Conservation (phyloP, 2,797 vertebrate species). For the Aselliscus stoliczkanus region DNA sequence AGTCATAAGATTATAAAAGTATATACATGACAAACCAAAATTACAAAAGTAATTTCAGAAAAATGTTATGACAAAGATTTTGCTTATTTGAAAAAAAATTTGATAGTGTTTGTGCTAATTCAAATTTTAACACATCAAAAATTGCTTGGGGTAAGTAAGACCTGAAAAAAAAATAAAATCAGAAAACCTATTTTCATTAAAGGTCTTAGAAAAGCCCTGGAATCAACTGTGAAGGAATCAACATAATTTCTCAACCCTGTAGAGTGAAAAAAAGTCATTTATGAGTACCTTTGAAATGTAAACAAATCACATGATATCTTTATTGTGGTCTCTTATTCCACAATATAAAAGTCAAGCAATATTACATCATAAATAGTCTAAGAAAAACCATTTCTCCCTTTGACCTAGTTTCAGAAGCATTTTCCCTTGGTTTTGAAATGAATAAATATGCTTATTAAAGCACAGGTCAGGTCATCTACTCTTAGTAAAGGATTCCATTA, state of each 20-base stretch:
- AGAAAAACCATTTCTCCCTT: conserved; percentile 41
- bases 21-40: neutral
- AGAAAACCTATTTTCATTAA: neutral
- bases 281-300: conserved; percentile 34
- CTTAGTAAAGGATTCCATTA: conserved; percentile 36
- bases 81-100: neutral
- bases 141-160: neutral
- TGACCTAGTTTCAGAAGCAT: conserved; percentile 26
- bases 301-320: neutral
- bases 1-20: neutral
- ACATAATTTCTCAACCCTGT: neutral
- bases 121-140: neutral
- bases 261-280: neutral
- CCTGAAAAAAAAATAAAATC: neutral
- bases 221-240: conserved; percentile 7
- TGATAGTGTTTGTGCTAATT: neutral
- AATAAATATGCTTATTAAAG: conserved; percentile 47
- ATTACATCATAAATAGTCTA: conserved; percentile 11
- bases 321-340: neutral
- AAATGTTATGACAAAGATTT: neutral
- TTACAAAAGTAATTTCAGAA: neutral
- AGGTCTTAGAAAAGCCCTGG: neutral
- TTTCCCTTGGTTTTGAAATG: conserved; percentile 51
- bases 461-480: neutral
- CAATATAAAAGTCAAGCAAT: conserved; percentile 38